Conservation (phyloP, 1,140 invertebrate species). For the Antheraea pernyi region DNA sequence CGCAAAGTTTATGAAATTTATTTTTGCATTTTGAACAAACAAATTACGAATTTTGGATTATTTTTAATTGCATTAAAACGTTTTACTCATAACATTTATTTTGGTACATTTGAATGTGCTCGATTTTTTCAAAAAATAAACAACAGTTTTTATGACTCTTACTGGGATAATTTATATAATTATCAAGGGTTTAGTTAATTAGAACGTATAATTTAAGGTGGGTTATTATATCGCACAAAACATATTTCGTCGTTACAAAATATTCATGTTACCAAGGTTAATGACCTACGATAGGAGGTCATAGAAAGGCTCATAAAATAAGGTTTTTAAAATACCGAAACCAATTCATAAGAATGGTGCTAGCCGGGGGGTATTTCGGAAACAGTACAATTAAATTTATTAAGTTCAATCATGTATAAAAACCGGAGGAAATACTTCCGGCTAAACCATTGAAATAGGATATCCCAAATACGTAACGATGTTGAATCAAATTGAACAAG, state of each 20-base stretch:
- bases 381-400: background rate
- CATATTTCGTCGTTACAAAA: background rate
- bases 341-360: background rate
- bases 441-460: constrained; percentile 9
- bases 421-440: background rate
- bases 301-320: constrained; percentile 9
- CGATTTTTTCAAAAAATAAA: no score
- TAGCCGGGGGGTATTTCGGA: background rate
- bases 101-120: no score
- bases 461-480: background rate
- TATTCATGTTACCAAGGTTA: constrained; percentile 6
- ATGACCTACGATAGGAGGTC: constrained; percentile 8
- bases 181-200: no score
- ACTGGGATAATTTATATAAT: no score
- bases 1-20: no score
- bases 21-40: no score
- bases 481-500: no score
- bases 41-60: no score
- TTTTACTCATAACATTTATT: no score
- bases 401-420: background rate
- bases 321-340: background rate
- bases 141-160: no score
- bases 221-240: background rate
- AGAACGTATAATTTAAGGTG: no score
- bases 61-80: no score